Evolutionary conservation across 2,113 vertebrate genomes (phyloP).

Genomic region (Alexandromys fortis): DNA sequence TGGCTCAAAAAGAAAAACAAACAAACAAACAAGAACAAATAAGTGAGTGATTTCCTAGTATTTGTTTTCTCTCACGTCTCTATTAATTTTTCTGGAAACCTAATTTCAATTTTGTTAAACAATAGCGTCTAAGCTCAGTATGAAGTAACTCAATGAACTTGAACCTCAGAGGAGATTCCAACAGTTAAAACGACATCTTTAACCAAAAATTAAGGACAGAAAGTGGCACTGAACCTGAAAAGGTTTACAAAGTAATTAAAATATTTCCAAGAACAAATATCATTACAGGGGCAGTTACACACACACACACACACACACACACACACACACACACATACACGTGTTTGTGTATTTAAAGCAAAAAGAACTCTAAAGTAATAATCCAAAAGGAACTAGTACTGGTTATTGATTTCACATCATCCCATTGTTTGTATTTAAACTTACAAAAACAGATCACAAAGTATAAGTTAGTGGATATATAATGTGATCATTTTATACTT

Average conservation of each 20-base stretch:
- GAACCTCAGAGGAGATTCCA: background rate
- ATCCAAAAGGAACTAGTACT: background rate
- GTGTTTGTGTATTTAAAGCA: background rate
- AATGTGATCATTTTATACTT: background rate
- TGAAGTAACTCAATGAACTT: slow-evolving; percentile 1
- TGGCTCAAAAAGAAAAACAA: background rate
- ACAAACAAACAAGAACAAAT: background rate
- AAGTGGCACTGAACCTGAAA: background rate
- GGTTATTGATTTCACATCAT: background rate
- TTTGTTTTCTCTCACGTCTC: background rate
- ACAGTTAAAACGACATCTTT: background rate
- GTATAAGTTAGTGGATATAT: background rate
- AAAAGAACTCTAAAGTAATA: background rate
- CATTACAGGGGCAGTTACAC: background rate
- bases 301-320: background rate
- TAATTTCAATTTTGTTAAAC: background rate
- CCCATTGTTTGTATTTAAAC: background rate
- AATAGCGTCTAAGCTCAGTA: background rate
- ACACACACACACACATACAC: background rate
- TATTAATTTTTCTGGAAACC: background rate
- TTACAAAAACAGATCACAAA: background rate
- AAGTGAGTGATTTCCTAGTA: background rate
- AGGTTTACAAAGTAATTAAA: slow-evolving; percentile 50
- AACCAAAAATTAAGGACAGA: slow-evolving; percentile 44
- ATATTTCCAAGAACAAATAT: background rate